Evolutionary conservation across 1,140 invertebrate genomes (phyloP).

Genomic region (Elysia chlorotica): DNA sequence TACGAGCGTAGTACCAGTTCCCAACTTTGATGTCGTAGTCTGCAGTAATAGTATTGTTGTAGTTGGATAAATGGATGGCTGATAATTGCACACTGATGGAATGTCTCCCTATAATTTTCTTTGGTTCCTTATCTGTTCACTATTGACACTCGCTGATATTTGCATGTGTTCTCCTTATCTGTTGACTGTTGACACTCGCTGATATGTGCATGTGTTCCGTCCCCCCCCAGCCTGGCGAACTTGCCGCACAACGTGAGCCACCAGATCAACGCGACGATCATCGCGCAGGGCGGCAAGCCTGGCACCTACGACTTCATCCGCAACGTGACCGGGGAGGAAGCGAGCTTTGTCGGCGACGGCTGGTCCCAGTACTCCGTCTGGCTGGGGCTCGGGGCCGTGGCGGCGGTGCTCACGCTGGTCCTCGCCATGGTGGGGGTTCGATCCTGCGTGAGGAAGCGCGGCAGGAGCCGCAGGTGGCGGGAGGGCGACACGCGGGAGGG

Average conservation of each 20-base stretch:
- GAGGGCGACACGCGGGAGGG: not conserved
- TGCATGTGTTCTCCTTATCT: not conserved
- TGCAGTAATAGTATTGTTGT: too few relatives aligned
- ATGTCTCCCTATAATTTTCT: not conserved
- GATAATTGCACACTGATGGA: too few relatives aligned
- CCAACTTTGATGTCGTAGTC: too few relatives aligned
- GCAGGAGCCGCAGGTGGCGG: constrained; percentile 12
- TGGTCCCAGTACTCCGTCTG: constrained; percentile 21
- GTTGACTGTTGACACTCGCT: not conserved
- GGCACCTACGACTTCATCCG: constrained; percentile 24
- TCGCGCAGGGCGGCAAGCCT: constrained; percentile 21
- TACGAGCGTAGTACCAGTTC: too few relatives aligned
- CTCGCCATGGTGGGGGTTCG: constrained; percentile 4
- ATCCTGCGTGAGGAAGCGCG: not conserved
- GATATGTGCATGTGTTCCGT: not conserved
- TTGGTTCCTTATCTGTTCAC: not conserved
- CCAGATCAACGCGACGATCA: constrained; percentile 23
- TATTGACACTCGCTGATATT: not conserved
- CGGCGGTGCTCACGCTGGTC: not conserved
- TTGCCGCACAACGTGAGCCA: constrained; percentile 21
- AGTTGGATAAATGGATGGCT: too few relatives aligned
- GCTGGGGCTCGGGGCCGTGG: constrained; percentile 7
- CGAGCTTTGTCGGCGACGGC: not conserved
- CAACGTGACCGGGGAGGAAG: not conserved
- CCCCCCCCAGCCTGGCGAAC: constrained; percentile 2